Percentiles rank a stretch among this genome's conserved stretches.
Evolutionary conservation across 1,140 invertebrate genomes (phyloP).

Genomic region (Rhyacophila brunnea): DNA sequence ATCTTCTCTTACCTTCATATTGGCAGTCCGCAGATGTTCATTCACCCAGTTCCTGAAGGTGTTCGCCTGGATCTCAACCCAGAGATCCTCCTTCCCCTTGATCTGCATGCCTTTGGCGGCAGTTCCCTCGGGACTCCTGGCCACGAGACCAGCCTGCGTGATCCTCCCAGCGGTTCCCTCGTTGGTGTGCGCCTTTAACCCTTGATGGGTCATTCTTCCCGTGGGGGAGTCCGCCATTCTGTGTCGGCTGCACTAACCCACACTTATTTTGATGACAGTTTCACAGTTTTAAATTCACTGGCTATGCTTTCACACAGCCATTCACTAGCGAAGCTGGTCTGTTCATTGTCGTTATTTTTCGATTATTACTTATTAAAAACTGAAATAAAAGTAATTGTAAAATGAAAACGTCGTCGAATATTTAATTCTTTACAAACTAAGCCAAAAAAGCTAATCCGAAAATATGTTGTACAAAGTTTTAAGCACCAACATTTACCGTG

Average conservation of each 20-base stretch:
- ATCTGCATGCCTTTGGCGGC: constrained; percentile 91
- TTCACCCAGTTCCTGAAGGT: constrained; percentile 99
- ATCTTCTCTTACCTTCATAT: constrained; percentile 56
- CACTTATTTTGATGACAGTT: not conserved
- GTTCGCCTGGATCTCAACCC: constrained; percentile 96
- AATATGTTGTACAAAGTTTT: no score
- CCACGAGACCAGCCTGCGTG: constrained; percentile 72
- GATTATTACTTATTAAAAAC: not conserved
- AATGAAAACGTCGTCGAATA: no score
- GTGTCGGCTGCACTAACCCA: not conserved
- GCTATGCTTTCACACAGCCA: not conserved
- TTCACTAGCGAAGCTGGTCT: not conserved
- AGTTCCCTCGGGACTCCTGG: constrained; percentile 85
- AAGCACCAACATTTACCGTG: no score
- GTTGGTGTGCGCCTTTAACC: constrained; percentile 45
- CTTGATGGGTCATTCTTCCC: constrained; percentile 47
- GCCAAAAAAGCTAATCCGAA: no score
- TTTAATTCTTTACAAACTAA: no score
- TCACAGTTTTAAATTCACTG: not conserved
- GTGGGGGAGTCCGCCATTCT: constrained; percentile 16
- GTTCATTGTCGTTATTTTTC: not conserved
- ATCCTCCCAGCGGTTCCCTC: constrained; percentile 52
- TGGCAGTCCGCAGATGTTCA: constrained; percentile 78
- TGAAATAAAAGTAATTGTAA: no score
- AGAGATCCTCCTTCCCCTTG: constrained; percentile 89